A percentile compares a stretch with the other conserved stretches of the same genome.
Evolutionary conservation across 2,888 invertebrate species (phyloP).

Genomic region (Drosophila robusta): DNA sequence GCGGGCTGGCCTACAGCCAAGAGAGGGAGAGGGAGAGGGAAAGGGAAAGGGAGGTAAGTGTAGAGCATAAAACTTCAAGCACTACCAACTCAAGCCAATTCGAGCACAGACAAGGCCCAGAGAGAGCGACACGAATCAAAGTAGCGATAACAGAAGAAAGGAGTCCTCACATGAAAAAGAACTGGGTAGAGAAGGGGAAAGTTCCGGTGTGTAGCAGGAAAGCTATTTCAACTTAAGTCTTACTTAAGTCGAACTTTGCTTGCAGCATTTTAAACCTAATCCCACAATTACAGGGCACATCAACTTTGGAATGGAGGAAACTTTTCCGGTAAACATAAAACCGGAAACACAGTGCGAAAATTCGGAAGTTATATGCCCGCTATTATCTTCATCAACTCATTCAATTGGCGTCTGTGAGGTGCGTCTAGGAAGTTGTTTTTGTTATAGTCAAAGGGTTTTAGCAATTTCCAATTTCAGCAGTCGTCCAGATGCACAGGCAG

Average conservation of each 20-base stretch:
- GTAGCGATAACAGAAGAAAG: conserved; percentile 1
- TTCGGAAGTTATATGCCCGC: not conserved
- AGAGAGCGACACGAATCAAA: conserved; percentile 11
- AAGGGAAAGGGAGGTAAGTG: conserved; percentile 11
- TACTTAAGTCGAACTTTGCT: not conserved
- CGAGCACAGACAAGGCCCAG: conserved; percentile 5
- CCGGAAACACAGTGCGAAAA: not conserved
- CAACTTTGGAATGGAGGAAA: not conserved
- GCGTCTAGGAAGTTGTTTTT: not conserved
- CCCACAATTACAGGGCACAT: conserved; percentile 3
- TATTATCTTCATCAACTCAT: not conserved
- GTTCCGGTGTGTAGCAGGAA: conserved; percentile 8
- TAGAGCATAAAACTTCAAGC: no score
- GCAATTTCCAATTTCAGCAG: conserved; percentile 9
- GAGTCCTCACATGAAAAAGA: not conserved
- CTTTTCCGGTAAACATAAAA: not conserved
- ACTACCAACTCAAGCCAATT: not conserved
- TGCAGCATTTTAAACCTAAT: not conserved
- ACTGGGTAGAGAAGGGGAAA: not conserved
- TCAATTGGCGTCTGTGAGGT: conserved; percentile 22
- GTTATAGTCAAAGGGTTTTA: not conserved
- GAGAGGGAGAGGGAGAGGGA: conserved; percentile 2
- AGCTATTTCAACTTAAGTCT: not conserved
- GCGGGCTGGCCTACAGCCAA: conserved; percentile 11
- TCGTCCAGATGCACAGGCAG: conserved; percentile 17